Evolutionary conservation across 2,113 vertebrate genomes (phyloP).

Genomic region (Struthio camelus): DNA sequence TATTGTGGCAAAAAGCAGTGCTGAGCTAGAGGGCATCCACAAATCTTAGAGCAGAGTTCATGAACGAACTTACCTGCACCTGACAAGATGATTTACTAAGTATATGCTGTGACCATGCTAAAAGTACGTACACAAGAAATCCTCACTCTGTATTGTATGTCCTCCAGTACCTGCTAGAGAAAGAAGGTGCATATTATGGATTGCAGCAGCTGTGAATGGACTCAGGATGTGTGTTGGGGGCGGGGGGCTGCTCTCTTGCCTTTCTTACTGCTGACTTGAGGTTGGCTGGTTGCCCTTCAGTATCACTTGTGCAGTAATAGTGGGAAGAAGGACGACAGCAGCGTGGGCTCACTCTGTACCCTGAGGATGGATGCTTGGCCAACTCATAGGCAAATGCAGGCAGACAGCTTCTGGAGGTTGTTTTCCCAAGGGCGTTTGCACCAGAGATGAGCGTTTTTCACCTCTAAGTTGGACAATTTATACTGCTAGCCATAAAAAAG

Average conservation of each 20-base stretch:
- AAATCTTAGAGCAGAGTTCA: background rate
- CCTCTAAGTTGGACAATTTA: background rate
- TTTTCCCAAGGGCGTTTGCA: background rate
- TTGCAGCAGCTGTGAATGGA: background rate
- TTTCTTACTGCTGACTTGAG: background rate
- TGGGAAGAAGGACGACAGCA: background rate
- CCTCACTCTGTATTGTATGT: background rate
- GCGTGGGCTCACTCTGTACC: fast-evolving
- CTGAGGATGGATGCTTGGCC: background rate
- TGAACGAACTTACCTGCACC: background rate
- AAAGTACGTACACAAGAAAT: background rate
- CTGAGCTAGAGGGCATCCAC: background rate
- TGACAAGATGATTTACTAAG: background rate
- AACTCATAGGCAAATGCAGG: background rate
- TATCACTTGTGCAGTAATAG: background rate
- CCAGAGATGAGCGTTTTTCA: fast-evolving
- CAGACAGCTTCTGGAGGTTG: background rate
- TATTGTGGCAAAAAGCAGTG: background rate
- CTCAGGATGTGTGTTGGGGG: too few species aligned
- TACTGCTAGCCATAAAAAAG: background rate
- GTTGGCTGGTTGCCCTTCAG: background rate
- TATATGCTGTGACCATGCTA: background rate
- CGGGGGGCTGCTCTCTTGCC: background rate
- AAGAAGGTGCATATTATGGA: fast-evolving
- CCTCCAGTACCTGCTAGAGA: background rate